Evolutionary conservation across 2,113 vertebrate species (phyloP), one percentile per base, ranked within the genome.

Genomic region (Bujurquina vittata): DNA sequence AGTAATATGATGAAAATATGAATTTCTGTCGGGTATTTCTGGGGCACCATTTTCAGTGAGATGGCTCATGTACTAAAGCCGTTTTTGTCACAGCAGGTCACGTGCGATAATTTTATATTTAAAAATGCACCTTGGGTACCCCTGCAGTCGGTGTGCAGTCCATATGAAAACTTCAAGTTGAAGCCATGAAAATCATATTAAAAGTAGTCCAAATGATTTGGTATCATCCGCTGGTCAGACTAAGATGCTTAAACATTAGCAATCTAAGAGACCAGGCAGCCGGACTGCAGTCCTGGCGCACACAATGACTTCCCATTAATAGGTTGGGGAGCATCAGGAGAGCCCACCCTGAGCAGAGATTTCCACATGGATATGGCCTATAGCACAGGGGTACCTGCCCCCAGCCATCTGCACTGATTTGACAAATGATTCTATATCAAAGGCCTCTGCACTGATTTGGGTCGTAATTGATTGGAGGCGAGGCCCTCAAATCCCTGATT

Each of bases 341-440:
- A 92, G 90, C 82, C 83, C 86, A 92, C 90, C 88, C 84, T 67
- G 80, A 90, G 90, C 84, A 90, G 85, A 94, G 88, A 96, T 95
- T 93, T 96, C 94, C 94, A 92, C 77, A 87, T 90, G 95, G 94
- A 95, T 89, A 75, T 74, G 86, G 89, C 94, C 93, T 93, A 75
- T 88, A 92, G 91, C 92, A 94, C 92, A 40, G 72, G 86, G 92
- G 91, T 92, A 92, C 89, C 89, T 92, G 94, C 91, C 93, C 94
- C 91, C 87, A 91, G 91, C 91, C 92, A 93, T 93, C 93, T 94
- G 92, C 67, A 60, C 87, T 94, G 92, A 95, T 94, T 95, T 95
- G 94, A 95, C 94, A 95, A 96, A 96, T 95, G 89, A 96, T 96
- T 95, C 94, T 90, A 92, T 95, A 95, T 94, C 94, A 95, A 94